These are phyloP conservation scores for Stenopsyche tienmushanensis DNA, from an alignment of 1,140 invertebrate species.

Conservation along the genomic window DNA sequence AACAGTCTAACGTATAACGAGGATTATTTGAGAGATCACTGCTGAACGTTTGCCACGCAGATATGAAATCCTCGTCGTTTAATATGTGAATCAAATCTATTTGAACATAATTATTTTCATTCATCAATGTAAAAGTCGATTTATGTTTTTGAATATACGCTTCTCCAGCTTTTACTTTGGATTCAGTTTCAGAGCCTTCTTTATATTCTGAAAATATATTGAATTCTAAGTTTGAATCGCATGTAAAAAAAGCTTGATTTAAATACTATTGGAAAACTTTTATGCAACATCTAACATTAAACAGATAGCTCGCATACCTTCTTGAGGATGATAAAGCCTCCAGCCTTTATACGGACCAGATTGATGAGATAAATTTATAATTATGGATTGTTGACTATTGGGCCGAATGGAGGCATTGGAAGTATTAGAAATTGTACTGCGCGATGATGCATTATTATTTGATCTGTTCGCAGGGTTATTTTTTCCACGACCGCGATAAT, in stretches of 20 bases:
- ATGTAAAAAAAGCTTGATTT: conserved; percentile 40
- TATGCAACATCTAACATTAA: too few species aligned
- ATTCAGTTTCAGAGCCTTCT: conserved; percentile 49
- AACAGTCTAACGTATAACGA: conserved; percentile 61
- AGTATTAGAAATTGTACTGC: not conserved
- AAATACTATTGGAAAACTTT: too few species aligned
- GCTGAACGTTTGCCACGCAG: conserved; percentile 63
- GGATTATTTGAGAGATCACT: conserved; percentile 67
- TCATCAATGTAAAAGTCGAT: conserved; percentile 60
- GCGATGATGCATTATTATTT: not conserved
- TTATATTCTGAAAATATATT: conserved; percentile 54
- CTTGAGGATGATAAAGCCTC: conserved; percentile 68
- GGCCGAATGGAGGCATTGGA: not conserved
- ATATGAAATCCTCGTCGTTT: conserved; percentile 60
- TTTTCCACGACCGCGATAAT: not conserved
- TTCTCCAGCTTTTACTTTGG: conserved; percentile 58
- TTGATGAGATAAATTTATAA: not conserved
- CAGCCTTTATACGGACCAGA: conserved; percentile 60
- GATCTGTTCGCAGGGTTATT: not conserved
- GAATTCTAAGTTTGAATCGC: conserved; percentile 4
- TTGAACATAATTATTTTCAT: conserved; percentile 61
- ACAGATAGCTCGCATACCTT: too few species aligned
- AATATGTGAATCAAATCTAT: conserved; percentile 65
- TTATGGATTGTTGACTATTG: not conserved
- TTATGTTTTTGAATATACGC: conserved; percentile 58